Evolutionary conservation across 1,140 invertebrate species (phyloP).

Genomic region (Aphidius ervi): DNA sequence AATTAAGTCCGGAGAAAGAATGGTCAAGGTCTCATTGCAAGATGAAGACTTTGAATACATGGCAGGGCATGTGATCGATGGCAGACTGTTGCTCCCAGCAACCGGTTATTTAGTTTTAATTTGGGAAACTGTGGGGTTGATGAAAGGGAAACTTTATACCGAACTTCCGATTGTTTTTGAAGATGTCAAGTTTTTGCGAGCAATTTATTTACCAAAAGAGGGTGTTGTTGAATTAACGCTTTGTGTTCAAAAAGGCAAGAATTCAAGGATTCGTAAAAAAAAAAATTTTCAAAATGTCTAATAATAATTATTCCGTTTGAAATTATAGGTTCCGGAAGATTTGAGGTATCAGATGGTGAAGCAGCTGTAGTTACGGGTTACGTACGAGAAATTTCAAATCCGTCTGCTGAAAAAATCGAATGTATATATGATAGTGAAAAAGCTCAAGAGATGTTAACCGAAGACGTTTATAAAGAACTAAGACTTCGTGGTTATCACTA

Average conservation of each 20-base stretch:
- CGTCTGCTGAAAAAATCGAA: conserved; percentile 39
- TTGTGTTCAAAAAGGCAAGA: conserved; percentile 74
- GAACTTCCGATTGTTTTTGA: conserved; percentile 81
- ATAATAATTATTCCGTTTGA: neutral
- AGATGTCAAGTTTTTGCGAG: conserved; percentile 78
- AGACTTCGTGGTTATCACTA: conserved; percentile 90
- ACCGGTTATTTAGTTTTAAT: conserved; percentile 81
- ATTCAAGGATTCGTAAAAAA: neutral
- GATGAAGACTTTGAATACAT: conserved; percentile 74
- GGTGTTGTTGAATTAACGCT: conserved; percentile 71
- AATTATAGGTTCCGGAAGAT: conserved; percentile 40
- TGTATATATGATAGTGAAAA: conserved; percentile 16
- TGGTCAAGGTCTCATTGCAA: conserved; percentile 58
- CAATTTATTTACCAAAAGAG: conserved; percentile 72
- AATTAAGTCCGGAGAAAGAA: conserved; percentile 62
- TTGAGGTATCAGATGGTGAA: conserved; percentile 68
- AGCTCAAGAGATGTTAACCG: conserved; percentile 51
- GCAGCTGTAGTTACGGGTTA: conserved; percentile 74
- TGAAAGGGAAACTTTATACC: conserved; percentile 66
- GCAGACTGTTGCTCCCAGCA: conserved; percentile 81
- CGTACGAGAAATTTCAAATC: conserved; percentile 56
- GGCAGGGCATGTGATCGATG: conserved; percentile 83
- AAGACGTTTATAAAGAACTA: conserved; percentile 91
- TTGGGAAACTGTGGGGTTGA: conserved; percentile 85
- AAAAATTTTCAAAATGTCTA: neutral